Percentiles rank a stretch among this genome's conserved stretches.
Conservation (phyloP, 2,113 vertebrate genomes). For the Rana temporaria region DNA sequence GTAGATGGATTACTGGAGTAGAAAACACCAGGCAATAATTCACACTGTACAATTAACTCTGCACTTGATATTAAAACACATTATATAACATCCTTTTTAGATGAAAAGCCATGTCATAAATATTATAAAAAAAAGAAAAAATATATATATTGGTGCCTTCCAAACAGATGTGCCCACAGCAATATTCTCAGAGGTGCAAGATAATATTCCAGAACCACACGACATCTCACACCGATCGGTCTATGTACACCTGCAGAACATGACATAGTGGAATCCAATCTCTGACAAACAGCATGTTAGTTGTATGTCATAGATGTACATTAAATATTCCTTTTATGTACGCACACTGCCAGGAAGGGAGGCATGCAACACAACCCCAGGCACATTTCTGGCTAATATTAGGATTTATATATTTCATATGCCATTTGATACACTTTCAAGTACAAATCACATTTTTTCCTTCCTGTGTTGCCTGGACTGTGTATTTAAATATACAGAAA, state of each 20-base stretch:
- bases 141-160: not conserved
- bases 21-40: constrained; percentile 55
- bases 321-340: constrained; percentile 13
- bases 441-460: constrained; percentile 65
- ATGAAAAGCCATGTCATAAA: not conserved
- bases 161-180: not conserved
- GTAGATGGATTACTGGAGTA: constrained; percentile 40
- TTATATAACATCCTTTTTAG: not conserved
- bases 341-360: constrained; percentile 38
- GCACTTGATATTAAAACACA: constrained; percentile 37
- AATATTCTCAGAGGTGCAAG: constrained; percentile 18
- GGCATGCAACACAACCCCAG: constrained; percentile 38
- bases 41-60: constrained; percentile 57
- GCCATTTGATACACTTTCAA: constrained; percentile 61
- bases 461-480: constrained; percentile 25
- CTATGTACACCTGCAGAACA: constrained; percentile 44
- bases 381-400: constrained; percentile 57
- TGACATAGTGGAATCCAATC: constrained; percentile 22
- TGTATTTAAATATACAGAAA: constrained; percentile 60
- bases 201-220: constrained; percentile 10
- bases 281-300: constrained; percentile 34
- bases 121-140: not conserved
- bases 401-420: constrained; percentile 58
- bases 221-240: constrained; percentile 15
- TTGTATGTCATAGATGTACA: constrained; percentile 31